Evolutionary conservation across 2,113 vertebrate genomes (phyloP).

Genomic region (Paratilapia polleni): DNA sequence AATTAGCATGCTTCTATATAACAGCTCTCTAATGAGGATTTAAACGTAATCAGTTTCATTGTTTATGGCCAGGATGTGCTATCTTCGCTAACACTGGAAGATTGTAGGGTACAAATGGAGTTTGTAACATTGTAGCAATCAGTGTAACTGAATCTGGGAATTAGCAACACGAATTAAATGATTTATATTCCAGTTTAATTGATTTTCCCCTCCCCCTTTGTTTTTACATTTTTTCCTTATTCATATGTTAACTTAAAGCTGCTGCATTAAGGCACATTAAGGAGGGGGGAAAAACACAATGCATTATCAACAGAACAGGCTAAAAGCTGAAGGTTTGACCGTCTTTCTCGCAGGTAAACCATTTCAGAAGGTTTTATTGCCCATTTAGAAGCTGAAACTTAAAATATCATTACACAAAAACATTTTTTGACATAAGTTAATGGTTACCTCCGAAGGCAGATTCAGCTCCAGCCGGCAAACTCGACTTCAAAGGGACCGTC

Average conservation of each 20-base stretch:
- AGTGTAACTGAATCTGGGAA: neutral
- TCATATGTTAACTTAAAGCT: too few species aligned
- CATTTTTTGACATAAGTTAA: rapidly evolving
- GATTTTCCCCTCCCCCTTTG: neutral
- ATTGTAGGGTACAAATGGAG: neutral
- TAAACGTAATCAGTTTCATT: neutral
- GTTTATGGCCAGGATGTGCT: neutral
- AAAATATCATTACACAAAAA: neutral
- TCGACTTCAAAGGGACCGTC: constrained; percentile 49
- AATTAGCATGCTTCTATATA: neutral
- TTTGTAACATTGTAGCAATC: neutral
- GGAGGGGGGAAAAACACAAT: rapidly evolving
- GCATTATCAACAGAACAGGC: neutral
- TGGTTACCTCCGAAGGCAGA: neutral
- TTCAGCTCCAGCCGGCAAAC: neutral
- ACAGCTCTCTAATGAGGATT: neutral
- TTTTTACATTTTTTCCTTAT: neutral
- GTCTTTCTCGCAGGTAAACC: neutral
- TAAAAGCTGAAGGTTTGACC: neutral
- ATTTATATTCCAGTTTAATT: neutral
- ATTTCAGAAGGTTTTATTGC: neutral
- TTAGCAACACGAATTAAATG: neutral
- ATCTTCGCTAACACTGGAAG: neutral
- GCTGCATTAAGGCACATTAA: neutral
- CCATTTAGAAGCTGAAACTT: neutral